phyloP scores from a whole-genome alignment of 2,888 invertebrate genomes.

The Hydrotaea diabolus region DNA sequence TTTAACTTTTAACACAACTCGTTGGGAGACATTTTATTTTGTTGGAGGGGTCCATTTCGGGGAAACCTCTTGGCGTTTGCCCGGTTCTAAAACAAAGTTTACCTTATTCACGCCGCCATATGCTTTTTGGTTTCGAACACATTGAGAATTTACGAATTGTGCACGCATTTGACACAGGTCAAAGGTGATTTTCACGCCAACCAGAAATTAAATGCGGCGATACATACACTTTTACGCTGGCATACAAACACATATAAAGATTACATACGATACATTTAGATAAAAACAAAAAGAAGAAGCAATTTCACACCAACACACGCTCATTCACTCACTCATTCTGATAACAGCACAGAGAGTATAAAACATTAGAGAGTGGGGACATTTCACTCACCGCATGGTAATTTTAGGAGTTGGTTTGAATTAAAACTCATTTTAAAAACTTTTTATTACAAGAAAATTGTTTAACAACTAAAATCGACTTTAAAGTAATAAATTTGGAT shows the following conservation, averaged over 20 bases:
- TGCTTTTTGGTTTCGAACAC: background rate
- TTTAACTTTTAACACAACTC: background rate
- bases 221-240: background rate
- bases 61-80: no score
- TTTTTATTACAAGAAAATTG: no score
- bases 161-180: background rate
- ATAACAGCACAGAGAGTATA: no score
- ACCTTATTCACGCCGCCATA: background rate
- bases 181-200: background rate
- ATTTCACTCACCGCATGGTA: no score
- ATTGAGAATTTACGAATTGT: background rate
- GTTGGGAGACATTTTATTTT: no score
- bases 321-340: background rate
- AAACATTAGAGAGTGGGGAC: no score
- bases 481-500: no score
- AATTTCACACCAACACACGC: background rate
- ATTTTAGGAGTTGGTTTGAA: no score
- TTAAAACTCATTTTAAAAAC: no score
- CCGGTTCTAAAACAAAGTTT: background rate
- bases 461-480: no score
- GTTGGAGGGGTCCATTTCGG: no score
- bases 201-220: background rate
- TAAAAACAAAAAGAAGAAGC: background rate
- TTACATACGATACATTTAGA: constrained; percentile 25
- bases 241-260: constrained; percentile 14